Evolutionary conservation across 2,888 invertebrate genomes (phyloP).

Genomic region (Chymomyza amoena): DNA sequence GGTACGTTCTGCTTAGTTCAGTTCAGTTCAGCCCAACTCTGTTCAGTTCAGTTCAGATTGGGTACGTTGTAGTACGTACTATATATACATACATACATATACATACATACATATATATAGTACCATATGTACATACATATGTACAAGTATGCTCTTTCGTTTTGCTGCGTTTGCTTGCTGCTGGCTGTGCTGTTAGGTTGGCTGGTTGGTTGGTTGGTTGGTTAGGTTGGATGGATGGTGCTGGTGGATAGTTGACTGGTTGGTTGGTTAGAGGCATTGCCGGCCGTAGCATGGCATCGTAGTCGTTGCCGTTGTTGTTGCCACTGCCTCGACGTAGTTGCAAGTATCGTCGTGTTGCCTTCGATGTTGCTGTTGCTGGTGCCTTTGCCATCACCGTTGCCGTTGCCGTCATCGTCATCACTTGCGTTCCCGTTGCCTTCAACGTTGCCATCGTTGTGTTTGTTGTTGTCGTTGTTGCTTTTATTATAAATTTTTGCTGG

Average conservation of each 20-base stretch:
- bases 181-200: neutral
- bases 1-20: slow-evolving; percentile 37
- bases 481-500: slow-evolving; percentile 67
- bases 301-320: slow-evolving; percentile 34
- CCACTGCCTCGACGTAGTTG: slow-evolving; percentile 36
- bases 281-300: slow-evolving; percentile 6
- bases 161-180: slow-evolving; percentile 35
- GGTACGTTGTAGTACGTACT: slow-evolving; percentile 31
- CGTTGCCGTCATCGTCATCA: slow-evolving; percentile 33
- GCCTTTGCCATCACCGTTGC: slow-evolving; percentile 14
- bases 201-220: slow-evolving; percentile 35
- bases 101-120: neutral
- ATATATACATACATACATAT: neutral
- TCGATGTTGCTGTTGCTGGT: slow-evolving; percentile 9
- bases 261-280: slow-evolving; percentile 26
- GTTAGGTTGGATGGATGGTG: slow-evolving; percentile 42
- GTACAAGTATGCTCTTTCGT: slow-evolving; percentile 30
- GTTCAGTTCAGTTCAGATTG: slow-evolving; percentile 22
- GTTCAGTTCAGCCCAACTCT: slow-evolving; percentile 21
- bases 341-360: slow-evolving; percentile 35
- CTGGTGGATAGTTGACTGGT: slow-evolving; percentile 24
- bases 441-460: slow-evolving; percentile 3
- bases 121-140: neutral
- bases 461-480: slow-evolving; percentile 49
- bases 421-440: slow-evolving; percentile 18